Percentiles rank a stretch among this genome's conserved stretches.
Evolutionary conservation across 1,140 invertebrate species (phyloP).

Genomic region (Meloidogyne hapla): DNA sequence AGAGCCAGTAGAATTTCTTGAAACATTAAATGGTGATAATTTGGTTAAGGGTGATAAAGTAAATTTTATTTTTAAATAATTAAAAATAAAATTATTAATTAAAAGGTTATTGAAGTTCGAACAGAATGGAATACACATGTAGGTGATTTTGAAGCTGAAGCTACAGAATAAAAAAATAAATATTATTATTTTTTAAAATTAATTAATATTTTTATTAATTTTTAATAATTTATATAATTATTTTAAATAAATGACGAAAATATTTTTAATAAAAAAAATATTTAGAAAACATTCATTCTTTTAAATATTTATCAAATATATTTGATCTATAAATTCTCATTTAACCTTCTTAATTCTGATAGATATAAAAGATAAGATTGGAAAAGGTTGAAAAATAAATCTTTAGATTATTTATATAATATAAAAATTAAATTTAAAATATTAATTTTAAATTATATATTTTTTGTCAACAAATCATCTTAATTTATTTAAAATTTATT

Average conservation of each 20-base stretch:
- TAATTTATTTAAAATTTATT: too few species aligned
- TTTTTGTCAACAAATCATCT: too few species aligned
- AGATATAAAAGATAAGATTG: not conserved
- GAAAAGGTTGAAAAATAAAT: too few species aligned
- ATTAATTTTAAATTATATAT: too few species aligned
- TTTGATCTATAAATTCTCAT: not conserved
- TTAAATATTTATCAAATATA: not conserved
- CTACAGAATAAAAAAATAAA: conserved; percentile 8
- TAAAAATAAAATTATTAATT: not conserved
- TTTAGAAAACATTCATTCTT: not conserved
- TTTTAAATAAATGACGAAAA: not conserved
- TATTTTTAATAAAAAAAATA: not conserved
- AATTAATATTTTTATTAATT: not conserved
- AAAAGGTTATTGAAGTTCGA: conserved; percentile 17
- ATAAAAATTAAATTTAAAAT: too few species aligned
- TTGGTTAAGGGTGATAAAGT: not conserved
- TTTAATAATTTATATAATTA: too few species aligned
- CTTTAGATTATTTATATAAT: too few species aligned
- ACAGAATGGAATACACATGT: conserved; percentile 26
- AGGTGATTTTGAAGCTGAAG: conserved; percentile 16
- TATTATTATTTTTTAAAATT: not conserved
- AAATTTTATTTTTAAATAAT: not conserved
- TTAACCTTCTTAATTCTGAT: not conserved
- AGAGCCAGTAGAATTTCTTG: not conserved
- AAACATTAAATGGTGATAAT: conserved; percentile 1